Conservation (phyloP, 1,140 invertebrate genomes). For the Phymorhynchus buccinoides region DNA sequence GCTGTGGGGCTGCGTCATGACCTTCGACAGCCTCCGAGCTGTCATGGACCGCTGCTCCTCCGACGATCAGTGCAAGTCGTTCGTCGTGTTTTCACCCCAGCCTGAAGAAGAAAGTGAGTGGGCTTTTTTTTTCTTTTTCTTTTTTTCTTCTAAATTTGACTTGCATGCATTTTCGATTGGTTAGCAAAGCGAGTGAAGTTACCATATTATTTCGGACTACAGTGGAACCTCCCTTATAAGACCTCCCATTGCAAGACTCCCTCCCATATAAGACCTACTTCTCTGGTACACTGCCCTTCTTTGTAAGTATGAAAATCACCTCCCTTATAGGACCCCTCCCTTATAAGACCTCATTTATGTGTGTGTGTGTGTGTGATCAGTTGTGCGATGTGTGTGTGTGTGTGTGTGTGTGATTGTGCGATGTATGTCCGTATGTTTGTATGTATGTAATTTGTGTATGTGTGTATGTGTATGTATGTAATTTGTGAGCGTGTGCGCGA, state of each 20-base stretch:
- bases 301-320: no score
- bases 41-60: conserved; percentile 51
- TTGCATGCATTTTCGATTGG: no score
- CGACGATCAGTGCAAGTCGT: conserved; percentile 50
- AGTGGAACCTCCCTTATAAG: no score
- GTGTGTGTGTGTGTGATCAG: not conserved
- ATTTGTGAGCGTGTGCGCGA: not conserved
- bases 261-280: no score
- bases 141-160: not conserved
- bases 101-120: conserved; percentile 59
- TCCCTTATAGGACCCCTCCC: no score
- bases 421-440: not conserved
- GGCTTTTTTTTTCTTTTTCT: not conserved
- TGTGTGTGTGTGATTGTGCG: not conserved
- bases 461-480: conserved; percentile 4
- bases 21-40: conserved; percentile 51
- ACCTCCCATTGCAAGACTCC: no score
- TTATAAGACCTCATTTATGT: no score
- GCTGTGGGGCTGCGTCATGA: conserved; percentile 63
- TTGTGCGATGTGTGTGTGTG: not conserved
- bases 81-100: conserved; percentile 55
- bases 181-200: no score
- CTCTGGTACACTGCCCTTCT: no score
- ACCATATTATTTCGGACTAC: no score
- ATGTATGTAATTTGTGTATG: not conserved